Base-by-base conservation (phyloP, 2,888 invertebrate species). In the Caenorhabditis zanzibari region DNA sequence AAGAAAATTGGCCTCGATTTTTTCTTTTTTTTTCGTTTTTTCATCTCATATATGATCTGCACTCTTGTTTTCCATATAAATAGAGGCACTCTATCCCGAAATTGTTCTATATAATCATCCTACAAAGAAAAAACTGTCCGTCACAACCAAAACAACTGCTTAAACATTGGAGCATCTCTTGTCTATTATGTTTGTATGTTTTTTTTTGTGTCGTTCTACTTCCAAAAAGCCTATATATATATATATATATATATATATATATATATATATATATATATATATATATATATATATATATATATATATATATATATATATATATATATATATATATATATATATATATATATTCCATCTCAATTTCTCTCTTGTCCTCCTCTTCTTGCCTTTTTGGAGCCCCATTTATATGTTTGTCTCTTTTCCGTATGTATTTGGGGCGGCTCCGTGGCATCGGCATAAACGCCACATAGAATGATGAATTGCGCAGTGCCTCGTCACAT, bases 391-490 rank as follows among this genome's bases (percentile, higher is more conserved):
- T 79, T 56, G 63, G 79, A 72, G 71, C 66, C n/a, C 54, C 68
- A 73, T 72, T 22, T 66, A 38, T 59, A 71, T 80, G 66, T 73
- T 64, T 71, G 80, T 58, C 61, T 61, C 59, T 49, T 47, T 19
- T 19, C 54, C 64, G 64, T 64, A 56, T 76, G 52, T 77, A 44
- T 71, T 54, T 54, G 68, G 52, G 66, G 68, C 64, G 59, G 80
- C 80, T 80, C 66, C 73, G 80, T 73, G 66, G 73, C 80, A 58
- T 80, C 73, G 80, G 73, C 80, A 71, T 68, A 73, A 80, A 80
- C 73, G 72, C 81, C n/a, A 75, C 74, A 81, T 81, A 41, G 47
- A 81, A 81, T 81, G 81, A 81, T 81, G 81, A 81, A 81, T 81
- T 81, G 81, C 64, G 79, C 63, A 38, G 76, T 77, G 68, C 69